phyloP scores from a whole-genome alignment of 64 coral and sea anemone genomes.

The Stylophora pistillata region DNA sequence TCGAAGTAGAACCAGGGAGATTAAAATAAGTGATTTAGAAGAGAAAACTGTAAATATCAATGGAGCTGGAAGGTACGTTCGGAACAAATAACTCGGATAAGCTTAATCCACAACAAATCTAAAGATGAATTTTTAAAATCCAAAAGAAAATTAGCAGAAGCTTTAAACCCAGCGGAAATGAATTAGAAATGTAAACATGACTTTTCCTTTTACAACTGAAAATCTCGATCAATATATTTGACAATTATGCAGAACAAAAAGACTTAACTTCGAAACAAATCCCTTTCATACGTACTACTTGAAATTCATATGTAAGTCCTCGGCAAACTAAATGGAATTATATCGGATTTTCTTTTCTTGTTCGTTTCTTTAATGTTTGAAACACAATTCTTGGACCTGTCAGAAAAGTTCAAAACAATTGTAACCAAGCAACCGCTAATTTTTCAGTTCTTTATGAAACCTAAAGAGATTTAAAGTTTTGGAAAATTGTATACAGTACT shows the following conservation, averaged over 20 bases:
- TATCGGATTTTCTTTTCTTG: not conserved
- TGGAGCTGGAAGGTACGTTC: not conserved
- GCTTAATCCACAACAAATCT: not conserved
- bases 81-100: not conserved
- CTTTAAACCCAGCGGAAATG: constrained; percentile 7
- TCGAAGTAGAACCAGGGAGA: not conserved
- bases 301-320: not conserved
- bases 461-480: not conserved
- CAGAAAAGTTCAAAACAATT: not conserved
- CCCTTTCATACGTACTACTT: not conserved
- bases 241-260: not conserved
- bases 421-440: not conserved
- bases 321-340: not conserved
- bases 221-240: not conserved
- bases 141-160: not conserved
- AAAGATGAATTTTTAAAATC: constrained; percentile 2
- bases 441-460: not conserved
- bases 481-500: not conserved
- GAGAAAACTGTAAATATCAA: too few species aligned
- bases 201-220: constrained; percentile 4
- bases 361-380: not conserved
- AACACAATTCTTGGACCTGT: not conserved
- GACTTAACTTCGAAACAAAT: not conserved
- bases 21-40: not conserved
- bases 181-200: constrained; percentile 7